Evolutionary conservation across 1,140 invertebrate species (phyloP), one percentile per base, ranked within the genome.

Genomic region (Centruroides vittatus): DNA sequence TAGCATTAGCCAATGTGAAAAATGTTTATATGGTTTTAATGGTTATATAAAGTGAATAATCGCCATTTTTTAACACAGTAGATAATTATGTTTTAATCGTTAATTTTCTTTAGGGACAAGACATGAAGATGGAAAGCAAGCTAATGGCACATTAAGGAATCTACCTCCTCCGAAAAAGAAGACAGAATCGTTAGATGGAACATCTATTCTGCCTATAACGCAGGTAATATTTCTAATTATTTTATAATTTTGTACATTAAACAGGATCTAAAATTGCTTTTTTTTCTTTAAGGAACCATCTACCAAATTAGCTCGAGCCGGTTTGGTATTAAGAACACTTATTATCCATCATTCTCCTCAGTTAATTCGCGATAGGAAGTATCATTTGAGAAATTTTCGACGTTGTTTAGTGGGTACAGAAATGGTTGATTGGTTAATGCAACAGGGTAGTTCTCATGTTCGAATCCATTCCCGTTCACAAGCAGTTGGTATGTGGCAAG

Each of bases 401-500:
- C 66, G 73, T 57, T 80, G 78, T 66, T 74, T 81, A 72, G 74
- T 81, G 13, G 81, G 81, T 34, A 75, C 76, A 1, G 88, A 90
- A 71, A 80, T 90, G 70, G 84, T 87, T 3, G 86, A 89, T 70
- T 90, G 88, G 86, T 70, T 90, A 36, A 71, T 87, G 64, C 47
- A 76, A 76, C 51, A 75, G 75, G 67, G 59, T 55, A 66, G 78
- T 78, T 56, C 76, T 41, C 59, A 58, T 35, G 57, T 67, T 10
- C 57, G 61, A 74, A 75, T 78, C 7, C 74, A 76, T 60, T 83
- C 82, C n/a, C 73, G 86, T 60, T 79, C 81, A 61, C 84, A 88
- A 67, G 86, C 86, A 36, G 81, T 83, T 13, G 85, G 82, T 35
- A 88, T 89, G 82, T 90, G 86, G 84, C 88, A 91, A 70, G 84